Evolutionary conservation across 1,140 invertebrate species (phyloP).

Genomic region (Drosophila prosaltans): DNA sequence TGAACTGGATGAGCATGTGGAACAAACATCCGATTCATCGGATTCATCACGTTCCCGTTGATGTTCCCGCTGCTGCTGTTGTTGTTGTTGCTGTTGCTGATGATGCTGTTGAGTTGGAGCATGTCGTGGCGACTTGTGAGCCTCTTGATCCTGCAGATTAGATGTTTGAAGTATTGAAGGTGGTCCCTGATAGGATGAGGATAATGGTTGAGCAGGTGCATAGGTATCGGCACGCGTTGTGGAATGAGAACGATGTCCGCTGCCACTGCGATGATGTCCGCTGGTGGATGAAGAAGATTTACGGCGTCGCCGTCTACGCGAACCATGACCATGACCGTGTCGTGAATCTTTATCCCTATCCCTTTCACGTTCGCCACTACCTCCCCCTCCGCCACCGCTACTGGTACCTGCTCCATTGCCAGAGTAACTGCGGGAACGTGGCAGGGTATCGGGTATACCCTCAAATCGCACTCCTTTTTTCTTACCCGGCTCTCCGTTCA

Average conservation of each 20-base stretch:
- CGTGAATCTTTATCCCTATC: slow-evolving; percentile 41
- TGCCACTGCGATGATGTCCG: slow-evolving; percentile 66
- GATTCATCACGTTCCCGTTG: slow-evolving; percentile 84
- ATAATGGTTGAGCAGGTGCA: slow-evolving; percentile 70
- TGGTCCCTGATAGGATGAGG: slow-evolving; percentile 73
- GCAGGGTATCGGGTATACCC: slow-evolving; percentile 72
- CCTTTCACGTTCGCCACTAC: slow-evolving; percentile 33
- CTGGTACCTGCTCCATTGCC: slow-evolving; percentile 77
- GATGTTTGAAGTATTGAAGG: slow-evolving; percentile 60
- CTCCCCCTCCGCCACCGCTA: slow-evolving; percentile 15
- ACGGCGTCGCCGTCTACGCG: slow-evolving; percentile 66
- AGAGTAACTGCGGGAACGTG: slow-evolving; percentile 78
- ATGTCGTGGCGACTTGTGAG: slow-evolving; percentile 42
- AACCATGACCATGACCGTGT: slow-evolving; percentile 57
- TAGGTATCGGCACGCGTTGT: slow-evolving; percentile 78
- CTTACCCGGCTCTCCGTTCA: slow-evolving; percentile 73
- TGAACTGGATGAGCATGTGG: slow-evolving; percentile 90
- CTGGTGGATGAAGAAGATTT: slow-evolving; percentile 65
- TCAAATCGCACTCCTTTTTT: slow-evolving; percentile 83
- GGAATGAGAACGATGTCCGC: slow-evolving; percentile 73
- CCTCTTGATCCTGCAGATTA: slow-evolving; percentile 25
- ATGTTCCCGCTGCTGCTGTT: slow-evolving; percentile 41
- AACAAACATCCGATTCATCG: slow-evolving; percentile 88
- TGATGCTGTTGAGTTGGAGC: not conserved
- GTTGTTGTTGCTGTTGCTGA: slow-evolving; percentile 22